phyloP scores from a whole-genome alignment of 2,113 vertebrate genomes.

The Chitala chitala region DNA sequence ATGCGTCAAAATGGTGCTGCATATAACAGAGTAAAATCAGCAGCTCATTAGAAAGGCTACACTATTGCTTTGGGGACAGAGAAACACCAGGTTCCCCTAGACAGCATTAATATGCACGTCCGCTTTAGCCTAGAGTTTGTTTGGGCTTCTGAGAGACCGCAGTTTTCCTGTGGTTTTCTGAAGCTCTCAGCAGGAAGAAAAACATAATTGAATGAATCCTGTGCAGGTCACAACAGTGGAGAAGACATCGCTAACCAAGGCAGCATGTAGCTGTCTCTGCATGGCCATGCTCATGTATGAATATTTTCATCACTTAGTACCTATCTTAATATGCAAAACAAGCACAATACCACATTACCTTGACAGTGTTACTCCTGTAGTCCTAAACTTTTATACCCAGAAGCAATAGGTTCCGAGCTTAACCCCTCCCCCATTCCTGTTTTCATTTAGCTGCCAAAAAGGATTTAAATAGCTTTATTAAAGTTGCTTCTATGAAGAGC shows the following conservation, averaged over 20 bases:
- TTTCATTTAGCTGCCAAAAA: conserved; percentile 47
- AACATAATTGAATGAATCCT: conserved; percentile 4
- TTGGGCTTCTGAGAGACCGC: background rate
- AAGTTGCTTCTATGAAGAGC: conserved; percentile 48
- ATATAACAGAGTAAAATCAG: too few relatives aligned
- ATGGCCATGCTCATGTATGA: too few relatives aligned
- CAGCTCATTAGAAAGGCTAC: background rate
- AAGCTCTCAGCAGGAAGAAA: conserved; percentile 14
- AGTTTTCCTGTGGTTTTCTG: background rate
- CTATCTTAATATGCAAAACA: background rate
- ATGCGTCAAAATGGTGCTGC: background rate
- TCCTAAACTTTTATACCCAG: conserved; percentile 39
- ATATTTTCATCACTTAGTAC: background rate
- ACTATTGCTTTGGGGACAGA: background rate
- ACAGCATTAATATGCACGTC: background rate
- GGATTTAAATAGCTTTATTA: conserved; percentile 58
- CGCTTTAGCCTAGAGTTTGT: background rate
- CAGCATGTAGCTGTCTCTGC: background rate
- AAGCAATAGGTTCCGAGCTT: conserved; percentile 36
- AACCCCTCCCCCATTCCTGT: conserved; percentile 41
- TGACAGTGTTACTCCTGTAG: background rate
- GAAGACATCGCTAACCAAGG: background rate
- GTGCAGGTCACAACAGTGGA: background rate
- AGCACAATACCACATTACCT: background rate
- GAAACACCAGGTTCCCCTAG: background rate